Conservation (phyloP, 2,888 invertebrate species). For the Sthenelais limicola region DNA sequence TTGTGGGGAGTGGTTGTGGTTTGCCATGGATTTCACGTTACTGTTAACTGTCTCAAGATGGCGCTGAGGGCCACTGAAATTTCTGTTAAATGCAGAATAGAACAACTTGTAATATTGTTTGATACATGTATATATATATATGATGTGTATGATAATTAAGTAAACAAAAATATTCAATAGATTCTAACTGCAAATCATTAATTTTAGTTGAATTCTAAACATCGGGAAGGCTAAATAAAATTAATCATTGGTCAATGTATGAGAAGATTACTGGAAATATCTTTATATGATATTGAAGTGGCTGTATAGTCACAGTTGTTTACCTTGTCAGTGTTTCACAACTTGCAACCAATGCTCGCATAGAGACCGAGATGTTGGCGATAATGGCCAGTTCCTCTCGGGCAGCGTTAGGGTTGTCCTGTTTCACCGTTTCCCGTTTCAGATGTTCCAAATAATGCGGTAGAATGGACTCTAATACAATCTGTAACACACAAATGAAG, state of each 20-base stretch:
- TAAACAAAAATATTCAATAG: too few relatives aligned
- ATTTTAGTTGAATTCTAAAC: too few relatives aligned
- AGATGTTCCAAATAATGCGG: slow-evolving; percentile 96
- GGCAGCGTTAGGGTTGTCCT: slow-evolving; percentile 81
- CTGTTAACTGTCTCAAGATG: slow-evolving; percentile 61
- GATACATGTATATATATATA: too few relatives aligned
- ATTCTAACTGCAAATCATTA: too few relatives aligned
- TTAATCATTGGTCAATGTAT: too few relatives aligned
- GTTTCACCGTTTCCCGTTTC: slow-evolving; percentile 88
- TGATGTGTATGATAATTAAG: too few relatives aligned
- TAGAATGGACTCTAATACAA: slow-evolving; percentile 94
- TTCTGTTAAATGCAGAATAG: slow-evolving; percentile 41
- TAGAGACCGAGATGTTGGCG: slow-evolving; percentile 91
- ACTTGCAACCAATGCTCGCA: slow-evolving; percentile 95
- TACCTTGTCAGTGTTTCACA: slow-evolving; percentile 97
- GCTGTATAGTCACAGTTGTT: too few relatives aligned
- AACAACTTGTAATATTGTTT: too few relatives aligned
- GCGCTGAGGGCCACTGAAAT: slow-evolving; percentile 53
- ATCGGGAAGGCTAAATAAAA: too few relatives aligned
- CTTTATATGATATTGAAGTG: too few relatives aligned
- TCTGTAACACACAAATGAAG: too few relatives aligned
- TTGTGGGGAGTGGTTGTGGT: slow-evolving; percentile 63
- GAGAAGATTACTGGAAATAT: too few relatives aligned
- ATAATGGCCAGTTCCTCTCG: slow-evolving; percentile 95
- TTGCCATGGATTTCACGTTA: slow-evolving; percentile 61